Evolutionary conservation across 1,140 invertebrate species (phyloP).

Genomic region (Nasonia vitripennis): DNA sequence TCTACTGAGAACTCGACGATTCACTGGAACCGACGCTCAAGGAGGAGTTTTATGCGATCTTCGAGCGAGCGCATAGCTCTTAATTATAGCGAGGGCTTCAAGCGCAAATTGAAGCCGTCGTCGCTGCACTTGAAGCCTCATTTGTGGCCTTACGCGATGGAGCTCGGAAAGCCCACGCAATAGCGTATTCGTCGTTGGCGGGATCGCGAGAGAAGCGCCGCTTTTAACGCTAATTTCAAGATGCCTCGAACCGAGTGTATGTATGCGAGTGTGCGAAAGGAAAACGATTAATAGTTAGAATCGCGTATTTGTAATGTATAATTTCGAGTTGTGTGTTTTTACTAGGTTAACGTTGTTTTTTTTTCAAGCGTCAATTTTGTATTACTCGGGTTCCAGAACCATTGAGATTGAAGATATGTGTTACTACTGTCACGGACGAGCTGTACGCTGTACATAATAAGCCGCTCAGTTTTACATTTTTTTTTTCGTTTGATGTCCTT

Average conservation of each 20-base stretch:
- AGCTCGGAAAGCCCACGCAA: not conserved
- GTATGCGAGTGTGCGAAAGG: no score
- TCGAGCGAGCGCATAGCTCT: conserved; percentile 8
- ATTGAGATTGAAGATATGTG: not conserved
- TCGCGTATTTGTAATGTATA: not conserved
- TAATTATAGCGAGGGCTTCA: conserved; percentile 20
- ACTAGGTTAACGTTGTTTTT: not conserved
- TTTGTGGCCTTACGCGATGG: conserved; percentile 15
- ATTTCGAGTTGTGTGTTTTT: not conserved
- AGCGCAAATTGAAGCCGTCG: conserved; percentile 16
- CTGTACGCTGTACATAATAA: not conserved
- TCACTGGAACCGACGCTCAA: not conserved
- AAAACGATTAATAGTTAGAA: no score
- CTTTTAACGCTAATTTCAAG: not conserved
- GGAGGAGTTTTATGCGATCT: not conserved
- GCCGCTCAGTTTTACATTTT: not conserved
- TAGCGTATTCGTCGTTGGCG: not conserved
- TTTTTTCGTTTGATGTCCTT: not conserved
- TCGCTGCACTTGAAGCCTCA: conserved; percentile 6
- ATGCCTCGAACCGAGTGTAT: not conserved
- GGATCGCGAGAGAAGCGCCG: not conserved
- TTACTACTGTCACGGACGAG: not conserved
- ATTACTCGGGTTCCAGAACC: not conserved
- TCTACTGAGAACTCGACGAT: conserved; percentile 53
- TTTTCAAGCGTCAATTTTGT: not conserved